These are phyloP conservation scores for Chymomyza amoena DNA, from an alignment of 2,888 invertebrate genomes.

Conservation along the genomic window DNA sequence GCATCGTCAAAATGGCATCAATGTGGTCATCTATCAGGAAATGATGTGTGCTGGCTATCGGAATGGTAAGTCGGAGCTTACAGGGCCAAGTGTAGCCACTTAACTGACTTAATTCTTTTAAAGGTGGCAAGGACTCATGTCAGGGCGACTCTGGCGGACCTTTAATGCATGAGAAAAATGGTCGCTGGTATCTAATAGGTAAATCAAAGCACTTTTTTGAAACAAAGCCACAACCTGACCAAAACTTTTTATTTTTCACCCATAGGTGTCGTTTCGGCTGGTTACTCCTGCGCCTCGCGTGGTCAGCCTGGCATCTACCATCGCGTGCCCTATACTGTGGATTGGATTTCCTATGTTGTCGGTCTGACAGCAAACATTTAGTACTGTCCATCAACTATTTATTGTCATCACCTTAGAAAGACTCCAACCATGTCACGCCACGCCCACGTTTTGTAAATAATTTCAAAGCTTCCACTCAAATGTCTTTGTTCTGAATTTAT, in stretches of 20 bases:
- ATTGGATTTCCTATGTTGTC: constrained; percentile 89
- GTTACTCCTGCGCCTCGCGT: constrained; percentile 95
- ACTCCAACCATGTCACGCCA: constrained; percentile 16
- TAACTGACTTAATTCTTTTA: background rate
- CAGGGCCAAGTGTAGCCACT: background rate
- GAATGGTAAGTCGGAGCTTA: constrained; percentile 73
- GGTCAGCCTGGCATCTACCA: constrained; percentile 97
- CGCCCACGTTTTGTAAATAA: constrained; percentile 60
- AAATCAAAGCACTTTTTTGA: background rate
- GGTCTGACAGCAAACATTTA: constrained; percentile 76
- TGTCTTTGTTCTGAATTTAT: constrained; percentile 37
- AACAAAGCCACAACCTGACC: accelerated
- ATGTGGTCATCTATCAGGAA: constrained; percentile 91
- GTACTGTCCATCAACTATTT: constrained; percentile 34
- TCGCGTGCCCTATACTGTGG: constrained; percentile 94
- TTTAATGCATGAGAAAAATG: constrained; percentile 91
- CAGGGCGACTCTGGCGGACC: constrained; percentile 88
- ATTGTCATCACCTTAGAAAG: constrained; percentile 29
- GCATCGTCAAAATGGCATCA: constrained; percentile 83
- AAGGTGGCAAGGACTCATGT: constrained; percentile 85
- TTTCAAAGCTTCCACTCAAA: constrained; percentile 38
- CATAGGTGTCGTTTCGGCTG: constrained; percentile 91
- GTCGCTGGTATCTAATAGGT: constrained; percentile 92
- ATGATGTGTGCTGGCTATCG: constrained; percentile 97
- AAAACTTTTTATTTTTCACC: background rate